Percentiles rank a stretch among this genome's conserved stretches.
These are phyloP conservation scores for Danio albolineatus DNA, from an alignment of 2,797 vertebrate genomes.

Conservation along the genomic window DNA sequence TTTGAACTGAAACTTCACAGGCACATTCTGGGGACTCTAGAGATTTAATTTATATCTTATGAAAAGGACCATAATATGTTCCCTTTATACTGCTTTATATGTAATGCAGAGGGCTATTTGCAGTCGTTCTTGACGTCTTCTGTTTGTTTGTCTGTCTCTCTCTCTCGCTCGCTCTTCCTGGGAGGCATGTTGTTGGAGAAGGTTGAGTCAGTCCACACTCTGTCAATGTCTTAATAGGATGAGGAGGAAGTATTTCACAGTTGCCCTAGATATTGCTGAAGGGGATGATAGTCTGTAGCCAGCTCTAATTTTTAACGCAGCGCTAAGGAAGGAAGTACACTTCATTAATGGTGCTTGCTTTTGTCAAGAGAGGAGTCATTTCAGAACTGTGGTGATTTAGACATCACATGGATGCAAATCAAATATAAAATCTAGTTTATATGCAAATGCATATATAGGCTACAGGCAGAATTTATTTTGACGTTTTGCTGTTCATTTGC, in stretches of 20 bases:
- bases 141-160: background rate
- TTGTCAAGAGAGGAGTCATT: background rate
- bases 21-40: no score
- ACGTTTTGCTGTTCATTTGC: background rate
- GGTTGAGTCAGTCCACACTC: conserved; percentile 34
- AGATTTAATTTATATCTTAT: no score
- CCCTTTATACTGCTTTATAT: conserved; percentile 21
- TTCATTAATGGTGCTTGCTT: background rate
- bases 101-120: conserved; percentile 4
- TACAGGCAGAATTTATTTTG: background rate
- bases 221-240: conserved; percentile 27
- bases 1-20: no score
- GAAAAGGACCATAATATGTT: no score
- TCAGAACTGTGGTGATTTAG: background rate
- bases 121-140: background rate
- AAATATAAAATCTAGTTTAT: background rate
- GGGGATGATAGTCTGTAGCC: conserved; percentile 10
- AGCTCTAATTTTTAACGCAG: conserved; percentile 9
- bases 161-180: conserved; percentile 13
- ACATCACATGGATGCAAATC: background rate
- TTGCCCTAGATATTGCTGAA: conserved; percentile 30
- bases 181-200: conserved; percentile 36
- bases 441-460: background rate
- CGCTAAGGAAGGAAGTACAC: background rate
- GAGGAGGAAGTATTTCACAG: conserved; percentile 27